These are phyloP conservation scores for Pseudomyrmex concolor DNA, from an alignment of 1,140 invertebrate genomes.

Conservation along the genomic window DNA sequence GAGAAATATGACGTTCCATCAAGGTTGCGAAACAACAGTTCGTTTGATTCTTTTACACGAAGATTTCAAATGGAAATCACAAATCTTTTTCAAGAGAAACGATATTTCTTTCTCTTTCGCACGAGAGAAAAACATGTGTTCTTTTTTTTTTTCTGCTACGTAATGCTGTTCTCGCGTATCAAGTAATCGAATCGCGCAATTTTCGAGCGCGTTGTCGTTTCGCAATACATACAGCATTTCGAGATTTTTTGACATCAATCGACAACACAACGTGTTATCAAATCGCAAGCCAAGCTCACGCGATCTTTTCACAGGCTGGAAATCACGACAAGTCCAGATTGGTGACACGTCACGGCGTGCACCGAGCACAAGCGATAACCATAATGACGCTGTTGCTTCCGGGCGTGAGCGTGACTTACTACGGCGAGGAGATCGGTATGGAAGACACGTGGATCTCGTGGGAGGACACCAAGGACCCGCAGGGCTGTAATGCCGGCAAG, in stretches of 20 bases:
- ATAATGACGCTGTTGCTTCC: constrained; percentile 89
- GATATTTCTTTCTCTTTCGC: no score
- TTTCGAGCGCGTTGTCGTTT: no score
- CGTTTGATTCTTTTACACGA: no score
- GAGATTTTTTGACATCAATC: no score
- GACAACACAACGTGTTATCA: background rate
- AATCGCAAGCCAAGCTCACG: background rate
- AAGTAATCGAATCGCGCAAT: no score
- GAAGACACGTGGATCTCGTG: constrained; percentile 83
- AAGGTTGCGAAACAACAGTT: no score
- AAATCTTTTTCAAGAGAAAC: no score
- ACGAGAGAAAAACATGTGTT: no score
- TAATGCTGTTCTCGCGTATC: no score
- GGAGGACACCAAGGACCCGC: constrained; percentile 77
- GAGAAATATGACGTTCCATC: background rate
- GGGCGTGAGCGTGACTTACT: constrained; percentile 91
- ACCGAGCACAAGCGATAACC: constrained; percentile 88
- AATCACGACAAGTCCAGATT: constrained; percentile 88
- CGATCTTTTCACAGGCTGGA: constrained; percentile 84
- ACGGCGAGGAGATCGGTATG: constrained; percentile 90
- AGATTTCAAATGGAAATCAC: no score
- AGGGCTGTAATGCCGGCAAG: constrained; percentile 76
- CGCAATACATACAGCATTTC: no score
- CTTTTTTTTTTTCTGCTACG: no score
- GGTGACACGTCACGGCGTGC: constrained; percentile 86